Base-by-base conservation (phyloP, 2,888 invertebrate genomes). In the Acrocyrtus sp. region DNA sequence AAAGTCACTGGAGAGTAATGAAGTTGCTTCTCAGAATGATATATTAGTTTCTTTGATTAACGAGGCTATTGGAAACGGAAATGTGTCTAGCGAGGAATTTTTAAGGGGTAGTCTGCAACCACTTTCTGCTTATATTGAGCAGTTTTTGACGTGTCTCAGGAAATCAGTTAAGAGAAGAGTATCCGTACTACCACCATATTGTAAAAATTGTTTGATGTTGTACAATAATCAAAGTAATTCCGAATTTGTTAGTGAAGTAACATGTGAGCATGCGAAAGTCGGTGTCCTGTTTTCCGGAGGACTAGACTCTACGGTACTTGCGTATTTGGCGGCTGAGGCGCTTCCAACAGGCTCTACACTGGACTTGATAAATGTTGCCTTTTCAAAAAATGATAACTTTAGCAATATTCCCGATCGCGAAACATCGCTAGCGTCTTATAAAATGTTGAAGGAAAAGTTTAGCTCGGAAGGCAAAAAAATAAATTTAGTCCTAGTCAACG, bases 231-330 rank as follows among this genome's bases (percentile, higher is more conserved):
- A 3, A 17, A 22, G n/a, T 15, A 19, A 3, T 6, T 50, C 2
- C 39, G n/a, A n/a, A 21, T 60, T 24, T 17, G 10, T 5, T 21
- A 21, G 8, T 24, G 10, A 19, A 34, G 10, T 54, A 22, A 53
- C 60, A 2, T 91, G 91, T 81, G 77, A 79, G 50, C 91, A 91
- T 85, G 86, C 90, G 27, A 89, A 90, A 83, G 86, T 94, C 34
- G 94, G 91, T 48, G 86, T 99, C 67, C 86, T 97, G 78, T 98
- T 98, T 86, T 98, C 98, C 76, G 99, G 98, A 45, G 98, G 98
- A 1, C 87, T 99, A 43, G 99, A 99, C 85, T 98, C 97, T 72
- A 90, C 96, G n/a, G 89, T 98, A 80, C 85, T 99, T 78, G 93
- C 98, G 27, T 86, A 90, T 53, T 83, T 97, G 53, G 91, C 92